These are phyloP conservation scores for Nymphalis io DNA, from an alignment of 1,140 invertebrate species.

Conservation along the genomic window DNA sequence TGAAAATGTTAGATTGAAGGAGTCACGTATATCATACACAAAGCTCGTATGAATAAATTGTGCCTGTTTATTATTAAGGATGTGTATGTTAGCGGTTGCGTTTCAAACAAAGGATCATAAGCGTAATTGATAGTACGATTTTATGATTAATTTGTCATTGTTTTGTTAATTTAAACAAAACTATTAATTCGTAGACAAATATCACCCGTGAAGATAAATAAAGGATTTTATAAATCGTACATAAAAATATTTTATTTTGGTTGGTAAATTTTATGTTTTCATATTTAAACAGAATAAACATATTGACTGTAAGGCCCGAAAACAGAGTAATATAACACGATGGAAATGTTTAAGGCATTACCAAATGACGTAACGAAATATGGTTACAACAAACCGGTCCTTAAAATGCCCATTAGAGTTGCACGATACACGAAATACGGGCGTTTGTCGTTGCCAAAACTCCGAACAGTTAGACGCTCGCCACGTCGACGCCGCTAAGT, in stretches of 20 bases:
- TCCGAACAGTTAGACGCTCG: conserved; percentile 22
- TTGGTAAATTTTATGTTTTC: not conserved
- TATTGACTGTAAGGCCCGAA: not conserved
- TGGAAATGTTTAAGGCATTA: not conserved
- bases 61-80: conserved; percentile 14
- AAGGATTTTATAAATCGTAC: no score
- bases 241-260: no score
- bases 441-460: conserved; percentile 21
- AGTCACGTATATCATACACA: conserved; percentile 22
- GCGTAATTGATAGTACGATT: not conserved
- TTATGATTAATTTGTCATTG: not conserved
- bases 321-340: not conserved
- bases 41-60: conserved; percentile 26
- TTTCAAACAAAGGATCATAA: conserved; percentile 28
- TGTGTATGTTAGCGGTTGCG: conserved; percentile 24
- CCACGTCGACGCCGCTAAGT: conserved; percentile 36
- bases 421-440: conserved; percentile 20
- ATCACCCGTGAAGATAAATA: no score
- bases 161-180: not conserved
- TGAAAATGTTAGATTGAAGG: conserved; percentile 18
- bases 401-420: conserved; percentile 26
- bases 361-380: conserved; percentile 10
- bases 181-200: no score
- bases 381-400: conserved; percentile 15
- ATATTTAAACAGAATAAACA: not conserved